Conservation (phyloP, 2,113 vertebrate species). For the Cottus gobio region DNA sequence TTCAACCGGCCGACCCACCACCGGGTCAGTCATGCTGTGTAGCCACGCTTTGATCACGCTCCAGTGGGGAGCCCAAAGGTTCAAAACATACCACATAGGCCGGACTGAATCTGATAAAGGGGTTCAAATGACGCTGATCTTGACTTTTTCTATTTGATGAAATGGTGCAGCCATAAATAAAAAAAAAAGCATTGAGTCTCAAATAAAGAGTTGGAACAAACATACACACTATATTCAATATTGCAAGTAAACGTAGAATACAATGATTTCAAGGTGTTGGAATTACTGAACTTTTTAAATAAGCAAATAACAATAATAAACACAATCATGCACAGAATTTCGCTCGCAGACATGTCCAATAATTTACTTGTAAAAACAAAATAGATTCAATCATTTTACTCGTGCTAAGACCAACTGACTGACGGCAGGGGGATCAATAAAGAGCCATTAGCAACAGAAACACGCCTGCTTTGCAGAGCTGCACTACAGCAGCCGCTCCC, state of each 20-base stretch:
- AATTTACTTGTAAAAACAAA: neutral
- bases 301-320: neutral
- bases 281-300: neutral
- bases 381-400: neutral
- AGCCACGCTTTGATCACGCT: neutral
- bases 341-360: neutral
- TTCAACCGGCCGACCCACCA: neutral
- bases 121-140: neutral
- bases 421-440: slow-evolving; percentile 60
- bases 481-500: slow-evolving; percentile 44
- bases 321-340: neutral
- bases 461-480: slow-evolving; percentile 35
- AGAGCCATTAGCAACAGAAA: slow-evolving; percentile 63
- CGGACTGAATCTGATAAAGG: neutral
- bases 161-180: neutral
- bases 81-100: neutral
- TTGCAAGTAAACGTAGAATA: neutral
- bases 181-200: neutral
- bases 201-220: neutral
- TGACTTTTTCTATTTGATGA: neutral
- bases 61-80: neutral
- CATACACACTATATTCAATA: neutral
- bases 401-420: neutral
- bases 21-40: neutral
- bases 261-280: neutral